Evolutionary conservation across 2,888 invertebrate genomes (phyloP), one percentile per base, ranked within the genome.

Genomic region (Lagria hirta): DNA sequence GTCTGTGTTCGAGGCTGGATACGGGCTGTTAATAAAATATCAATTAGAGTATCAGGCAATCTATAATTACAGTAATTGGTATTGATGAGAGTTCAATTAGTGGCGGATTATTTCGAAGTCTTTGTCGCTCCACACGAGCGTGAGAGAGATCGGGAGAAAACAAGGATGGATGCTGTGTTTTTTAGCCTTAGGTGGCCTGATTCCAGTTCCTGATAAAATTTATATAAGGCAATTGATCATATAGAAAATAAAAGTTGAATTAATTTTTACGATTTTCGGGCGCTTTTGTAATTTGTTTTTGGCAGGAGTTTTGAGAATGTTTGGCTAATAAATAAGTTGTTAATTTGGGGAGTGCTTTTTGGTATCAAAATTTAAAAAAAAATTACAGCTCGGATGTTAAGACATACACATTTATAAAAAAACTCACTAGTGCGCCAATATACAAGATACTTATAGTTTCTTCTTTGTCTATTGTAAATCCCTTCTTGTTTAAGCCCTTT

Each of bases 1-100:
- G 18, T 37, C 27, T 42, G 37, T 36, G 27, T 24, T 27, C 16
- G 30, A 14, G 14, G 12, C 15, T 40, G 43, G 44, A 51, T 52
- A 58, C 60, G 58, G 59, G 61, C 49, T 43, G 41, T 54, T 57
- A 61, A 61, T 62, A 61, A 63, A 63, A 61, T 61, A 62, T 62
- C 63, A 62, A 62, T 63, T 62, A 62, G 53, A 42, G 43, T 52
- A 58, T 57, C 52, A 52, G 56, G 49, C 54, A 60, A 60, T 57
- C 56, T 54, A 52, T 60, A 63, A 63, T 62, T 61, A 62, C 52
- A 44, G 53, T 60, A 62, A 63, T 61, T 60, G 63, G 62, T 62
- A 63, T 63, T 61, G 63, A 62, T 63, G 62, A 60, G 55, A 46
- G 53, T 57, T 58, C 55, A 57, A 57, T 57, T 48, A 48, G 43